phyloP scores from a whole-genome alignment of 2,797 vertebrate species.

The Coregonus ussuriensis region DNA sequence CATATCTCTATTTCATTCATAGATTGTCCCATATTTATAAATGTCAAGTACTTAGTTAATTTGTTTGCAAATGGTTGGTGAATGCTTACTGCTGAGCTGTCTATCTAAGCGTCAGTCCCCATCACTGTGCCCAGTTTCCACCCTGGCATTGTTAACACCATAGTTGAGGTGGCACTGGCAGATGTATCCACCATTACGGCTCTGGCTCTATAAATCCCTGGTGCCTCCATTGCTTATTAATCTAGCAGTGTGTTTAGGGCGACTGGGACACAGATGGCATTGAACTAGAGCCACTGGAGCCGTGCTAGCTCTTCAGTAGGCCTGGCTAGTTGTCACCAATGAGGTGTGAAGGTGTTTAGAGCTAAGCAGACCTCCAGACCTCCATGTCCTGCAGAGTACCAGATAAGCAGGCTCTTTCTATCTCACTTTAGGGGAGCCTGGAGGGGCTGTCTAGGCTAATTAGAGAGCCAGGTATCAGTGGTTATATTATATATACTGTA shows the following conservation, averaged over 20 bases:
- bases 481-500: not conserved
- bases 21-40: not conserved
- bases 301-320: not conserved
- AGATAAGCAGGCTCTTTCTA: not conserved
- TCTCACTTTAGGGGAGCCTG: not conserved
- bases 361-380: not conserved
- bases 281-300: not conserved
- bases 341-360: conserved; percentile 14
- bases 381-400: not conserved
- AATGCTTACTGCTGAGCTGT: not conserved
- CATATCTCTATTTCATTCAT: not conserved
- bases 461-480: not conserved
- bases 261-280: conserved; percentile 19
- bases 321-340: conserved; percentile 9
- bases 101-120: not conserved
- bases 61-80: conserved; percentile 2
- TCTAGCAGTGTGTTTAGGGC: conserved; percentile 8
- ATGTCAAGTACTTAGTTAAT: not conserved
- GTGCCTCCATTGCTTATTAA: conserved; percentile 4
- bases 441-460: not conserved
- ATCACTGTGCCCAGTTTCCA: not conserved
- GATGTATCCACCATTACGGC: not conserved
- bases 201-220: not conserved
- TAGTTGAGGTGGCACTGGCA: not conserved
- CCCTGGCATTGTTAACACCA: not conserved